phyloP scores from a whole-genome alignment of 2,797 vertebrate genomes.

The Tiaroga cobitis region DNA sequence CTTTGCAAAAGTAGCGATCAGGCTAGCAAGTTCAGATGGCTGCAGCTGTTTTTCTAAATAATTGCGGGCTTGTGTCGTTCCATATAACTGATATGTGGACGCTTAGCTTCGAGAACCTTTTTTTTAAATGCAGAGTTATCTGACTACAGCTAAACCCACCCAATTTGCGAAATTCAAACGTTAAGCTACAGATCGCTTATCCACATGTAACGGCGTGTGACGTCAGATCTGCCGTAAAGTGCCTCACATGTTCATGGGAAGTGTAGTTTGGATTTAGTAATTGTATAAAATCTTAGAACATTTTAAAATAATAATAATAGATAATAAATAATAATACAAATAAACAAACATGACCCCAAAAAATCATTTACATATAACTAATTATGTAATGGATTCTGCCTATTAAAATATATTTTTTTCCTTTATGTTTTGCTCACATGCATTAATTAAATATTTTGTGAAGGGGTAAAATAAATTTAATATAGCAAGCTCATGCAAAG shows the following conservation, averaged over 20 bases:
- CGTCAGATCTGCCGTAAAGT: conserved; percentile 23
- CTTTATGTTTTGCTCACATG: neutral
- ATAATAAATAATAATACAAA: too few relatives aligned
- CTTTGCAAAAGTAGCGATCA: conserved; percentile 1
- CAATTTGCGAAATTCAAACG: neutral
- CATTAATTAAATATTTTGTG: neutral
- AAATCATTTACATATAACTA: neutral
- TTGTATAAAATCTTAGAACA: neutral
- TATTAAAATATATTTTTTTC: neutral
- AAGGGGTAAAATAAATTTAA: neutral
- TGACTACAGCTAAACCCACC: neutral
- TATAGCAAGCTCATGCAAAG: neutral
- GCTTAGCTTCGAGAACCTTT: neutral
- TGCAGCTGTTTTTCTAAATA: neutral
- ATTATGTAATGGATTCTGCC: neutral
- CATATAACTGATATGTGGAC: too few relatives aligned
- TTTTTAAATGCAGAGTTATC: too few relatives aligned
- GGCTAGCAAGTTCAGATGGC: neutral
- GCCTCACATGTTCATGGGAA: conserved; percentile 30
- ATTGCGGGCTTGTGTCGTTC: neutral
- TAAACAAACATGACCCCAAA: neutral
- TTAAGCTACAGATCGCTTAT: neutral
- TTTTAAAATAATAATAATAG: too few relatives aligned
- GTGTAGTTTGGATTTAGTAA: conserved; percentile 35
- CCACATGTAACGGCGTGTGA: neutral